A percentile compares a stretch with the other conserved stretches of the same genome.
Evolutionary conservation across 2,888 invertebrate species (phyloP).

Genomic region (Sthenelais limicola): DNA sequence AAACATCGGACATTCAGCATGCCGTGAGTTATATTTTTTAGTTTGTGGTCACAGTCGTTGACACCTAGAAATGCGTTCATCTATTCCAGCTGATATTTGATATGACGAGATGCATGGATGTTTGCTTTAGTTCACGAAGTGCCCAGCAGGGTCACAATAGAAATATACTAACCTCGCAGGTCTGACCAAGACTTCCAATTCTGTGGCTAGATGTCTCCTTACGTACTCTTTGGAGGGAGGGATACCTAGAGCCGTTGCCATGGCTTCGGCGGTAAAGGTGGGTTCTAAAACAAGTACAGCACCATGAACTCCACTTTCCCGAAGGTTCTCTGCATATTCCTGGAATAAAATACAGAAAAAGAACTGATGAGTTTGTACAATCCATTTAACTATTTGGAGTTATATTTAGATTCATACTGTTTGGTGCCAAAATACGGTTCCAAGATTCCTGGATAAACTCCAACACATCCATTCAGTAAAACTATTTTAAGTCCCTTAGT

Average conservation of each 20-base stretch:
- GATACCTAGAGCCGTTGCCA: conserved; percentile 88
- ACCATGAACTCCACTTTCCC: conserved; percentile 95
- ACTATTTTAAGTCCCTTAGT: too few species aligned
- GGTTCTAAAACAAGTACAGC: conserved; percentile 94
- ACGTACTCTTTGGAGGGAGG: conserved; percentile 95
- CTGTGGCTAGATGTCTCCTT: conserved; percentile 89
- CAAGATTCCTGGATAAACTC: too few species aligned
- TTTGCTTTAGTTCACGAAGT: too few species aligned
- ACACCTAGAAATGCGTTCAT: neutral
- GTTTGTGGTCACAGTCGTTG: too few species aligned
- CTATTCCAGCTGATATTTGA: neutral
- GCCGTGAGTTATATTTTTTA: too few species aligned
- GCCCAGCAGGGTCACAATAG: too few species aligned
- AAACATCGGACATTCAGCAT: too few species aligned
- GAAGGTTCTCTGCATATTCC: conserved; percentile 91
- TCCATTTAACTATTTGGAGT: too few species aligned
- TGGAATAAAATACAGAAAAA: conserved; percentile 50
- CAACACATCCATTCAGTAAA: too few species aligned
- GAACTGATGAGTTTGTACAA: too few species aligned
- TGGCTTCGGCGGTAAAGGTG: conserved; percentile 93
- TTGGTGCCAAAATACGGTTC: too few species aligned
- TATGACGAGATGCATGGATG: neutral
- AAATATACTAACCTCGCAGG: conserved; percentile 89
- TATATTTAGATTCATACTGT: too few species aligned
- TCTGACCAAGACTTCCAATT: conserved; percentile 90